Evolutionary conservation across 2,113 vertebrate species (phyloP), one percentile per base, ranked within the genome.

Genomic region (Hemibagrus wyckioides): DNA sequence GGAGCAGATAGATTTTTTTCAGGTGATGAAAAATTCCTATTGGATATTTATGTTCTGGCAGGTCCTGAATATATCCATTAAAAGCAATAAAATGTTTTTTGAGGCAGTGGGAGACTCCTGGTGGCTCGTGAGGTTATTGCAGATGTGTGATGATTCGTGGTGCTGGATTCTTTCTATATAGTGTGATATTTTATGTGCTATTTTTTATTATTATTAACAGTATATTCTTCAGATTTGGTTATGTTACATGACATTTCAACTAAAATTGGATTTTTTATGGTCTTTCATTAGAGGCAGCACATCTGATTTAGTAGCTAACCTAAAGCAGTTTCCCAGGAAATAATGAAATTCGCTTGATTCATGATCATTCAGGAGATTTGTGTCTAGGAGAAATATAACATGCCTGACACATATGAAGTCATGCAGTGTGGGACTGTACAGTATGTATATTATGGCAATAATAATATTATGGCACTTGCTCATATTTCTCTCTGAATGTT

Each of bases 91-190:
- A 59, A 30, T 25, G 19, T 2, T 23, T 85, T 85, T 15, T 65
- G 13, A 79, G 59, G 21, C 21, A 50, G 33, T 52, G 59, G 44
- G 85, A 80, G 85, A 67, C 85, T 36, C 85, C 85, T 86, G 30
- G 85, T 86, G 85, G 76, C 41, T 80, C 13, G 14, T 2, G 4
- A 54, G n/a, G 61, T 56, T 80, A 80, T 19, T 80, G 48, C 85
- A 80, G 44, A 67, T 56, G 3, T 63, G 56, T 23, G 71, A 63
- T 15, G 44, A 30, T 80, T 52, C 1, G n/a, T 30, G 25, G 13
- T 61, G 0, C 17, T 30, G 9, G 7, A 48, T 61, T 48, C 36
- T 73, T 41, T 7, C 30, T 57, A 57, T 39, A 56, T 2, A 15
- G 23, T 81, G 33, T 30, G 5, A 15, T 48, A 28, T 39, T 30